A percentile compares a stretch with the other conserved stretches of the same genome.
phyloP scores from a whole-genome alignment of 2,797 vertebrate species.

The Alauda arvensis region DNA sequence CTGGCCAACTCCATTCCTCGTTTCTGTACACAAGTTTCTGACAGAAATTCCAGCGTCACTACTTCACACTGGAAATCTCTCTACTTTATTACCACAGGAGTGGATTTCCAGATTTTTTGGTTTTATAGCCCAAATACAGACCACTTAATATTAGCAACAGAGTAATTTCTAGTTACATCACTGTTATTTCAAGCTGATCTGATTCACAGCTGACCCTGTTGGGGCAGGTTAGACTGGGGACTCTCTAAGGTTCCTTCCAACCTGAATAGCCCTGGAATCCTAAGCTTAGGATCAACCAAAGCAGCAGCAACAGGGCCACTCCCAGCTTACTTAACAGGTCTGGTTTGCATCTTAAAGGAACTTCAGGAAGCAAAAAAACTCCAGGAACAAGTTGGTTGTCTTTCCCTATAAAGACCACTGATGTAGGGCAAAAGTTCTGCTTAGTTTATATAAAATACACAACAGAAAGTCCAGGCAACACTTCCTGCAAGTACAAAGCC shows the following conservation, averaged over 20 bases:
- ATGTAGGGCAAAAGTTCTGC: not conserved
- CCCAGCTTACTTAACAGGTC: not conserved
- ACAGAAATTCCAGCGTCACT: not conserved
- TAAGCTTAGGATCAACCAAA: not conserved
- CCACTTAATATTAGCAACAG: not conserved
- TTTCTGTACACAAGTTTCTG: not conserved
- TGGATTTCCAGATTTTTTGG: not conserved
- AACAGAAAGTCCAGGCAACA: not conserved
- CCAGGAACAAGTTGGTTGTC: not conserved
- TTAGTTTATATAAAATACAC: not conserved
- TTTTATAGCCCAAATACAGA: not conserved
- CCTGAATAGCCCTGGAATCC: not conserved
- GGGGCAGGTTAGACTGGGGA: not conserved
- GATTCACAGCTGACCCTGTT: not conserved
- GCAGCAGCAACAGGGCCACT: not conserved
- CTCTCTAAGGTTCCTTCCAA: not conserved
- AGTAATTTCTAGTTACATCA: not conserved
- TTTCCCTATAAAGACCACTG: not conserved
- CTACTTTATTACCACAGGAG: not conserved
- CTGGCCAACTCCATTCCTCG: not conserved
- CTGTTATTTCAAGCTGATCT: not conserved
- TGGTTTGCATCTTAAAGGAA: slow-evolving; percentile 2
- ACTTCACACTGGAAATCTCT: not conserved
- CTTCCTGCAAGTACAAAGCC: not conserved
- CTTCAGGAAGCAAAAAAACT: not conserved